These are phyloP conservation scores for Apistogramma diplotaenia DNA, from an alignment of 2,113 vertebrate genomes.

Conservation along the genomic window DNA sequence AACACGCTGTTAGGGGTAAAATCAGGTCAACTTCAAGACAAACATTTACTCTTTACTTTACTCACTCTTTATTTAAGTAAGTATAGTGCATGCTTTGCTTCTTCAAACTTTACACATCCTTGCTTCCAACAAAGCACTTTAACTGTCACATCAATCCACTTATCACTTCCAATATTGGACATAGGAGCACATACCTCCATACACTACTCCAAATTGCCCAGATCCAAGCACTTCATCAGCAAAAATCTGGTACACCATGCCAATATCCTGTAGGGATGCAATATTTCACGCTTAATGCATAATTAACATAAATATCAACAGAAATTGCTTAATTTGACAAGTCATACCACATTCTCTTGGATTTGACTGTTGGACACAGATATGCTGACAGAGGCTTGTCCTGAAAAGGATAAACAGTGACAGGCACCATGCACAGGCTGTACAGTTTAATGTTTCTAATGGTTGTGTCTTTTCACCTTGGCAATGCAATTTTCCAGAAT, in stretches of 20 bases:
- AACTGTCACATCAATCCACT: neutral
- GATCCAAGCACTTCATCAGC: constrained; percentile 90
- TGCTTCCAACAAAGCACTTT: neutral
- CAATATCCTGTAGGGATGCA: constrained; percentile 81
- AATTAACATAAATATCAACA: neutral
- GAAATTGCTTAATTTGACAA: neutral
- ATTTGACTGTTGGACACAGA: constrained; percentile 91
- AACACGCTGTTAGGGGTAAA: neutral
- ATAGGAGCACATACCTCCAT: constrained; percentile 78
- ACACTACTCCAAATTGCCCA: constrained; percentile 91
- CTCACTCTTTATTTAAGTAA: neutral
- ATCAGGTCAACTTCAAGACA: neutral
- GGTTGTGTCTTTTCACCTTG: neutral
- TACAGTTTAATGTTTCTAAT: neutral
- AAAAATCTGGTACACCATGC: constrained; percentile 90
- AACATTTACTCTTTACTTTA: too few species aligned
- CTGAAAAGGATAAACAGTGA: constrained; percentile 63
- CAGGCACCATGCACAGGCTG: neutral
- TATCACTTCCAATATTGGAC: neutral
- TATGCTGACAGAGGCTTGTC: constrained; percentile 88
- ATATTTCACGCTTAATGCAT: neutral
- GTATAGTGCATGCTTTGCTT: neutral
- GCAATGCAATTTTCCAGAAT: neutral
- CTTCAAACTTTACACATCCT: neutral
- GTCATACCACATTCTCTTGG: constrained; percentile 87